A percentile compares a stretch with the other conserved stretches of the same genome.
Evolutionary conservation across 2,113 vertebrate genomes (phyloP).

Genomic region (Anoplopoma fimbria): DNA sequence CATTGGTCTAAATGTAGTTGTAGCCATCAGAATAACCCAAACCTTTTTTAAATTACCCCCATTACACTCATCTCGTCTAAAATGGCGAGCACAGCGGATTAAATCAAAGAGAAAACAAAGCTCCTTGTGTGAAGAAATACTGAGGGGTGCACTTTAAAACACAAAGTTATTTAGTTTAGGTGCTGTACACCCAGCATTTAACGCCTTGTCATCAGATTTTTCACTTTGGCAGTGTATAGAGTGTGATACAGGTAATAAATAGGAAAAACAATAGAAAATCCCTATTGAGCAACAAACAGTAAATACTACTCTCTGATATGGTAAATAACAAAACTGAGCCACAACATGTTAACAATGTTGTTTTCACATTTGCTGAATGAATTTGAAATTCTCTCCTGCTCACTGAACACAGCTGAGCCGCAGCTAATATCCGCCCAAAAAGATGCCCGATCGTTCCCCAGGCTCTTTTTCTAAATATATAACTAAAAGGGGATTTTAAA

Average conservation of each 20-base stretch:
- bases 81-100: slow-evolving; percentile 20
- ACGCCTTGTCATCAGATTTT: neutral
- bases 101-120: slow-evolving; percentile 31
- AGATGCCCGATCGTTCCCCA: neutral
- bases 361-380: neutral
- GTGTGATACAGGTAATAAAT: neutral
- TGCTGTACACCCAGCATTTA: neutral
- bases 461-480: slow-evolving; percentile 22
- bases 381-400: neutral
- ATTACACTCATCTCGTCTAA: slow-evolving; percentile 10
- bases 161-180: slow-evolving; percentile 6
- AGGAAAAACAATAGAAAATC: neutral
- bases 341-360: slow-evolving; percentile 1
- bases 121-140: slow-evolving; percentile 6
- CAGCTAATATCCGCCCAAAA: neutral
- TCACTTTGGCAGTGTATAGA: neutral
- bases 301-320: neutral
- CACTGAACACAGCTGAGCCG: slow-evolving; percentile 29
- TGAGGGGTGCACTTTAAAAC: neutral
- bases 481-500: slow-evolving; percentile 28
- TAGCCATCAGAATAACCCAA: slow-evolving; percentile 30
- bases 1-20: slow-evolving; percentile 41
- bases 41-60: slow-evolving; percentile 33
- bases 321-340: neutral
- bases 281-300: neutral